Evolutionary conservation across 2,113 vertebrate genomes (phyloP).

Genomic region (Chaetodon auriga): DNA sequence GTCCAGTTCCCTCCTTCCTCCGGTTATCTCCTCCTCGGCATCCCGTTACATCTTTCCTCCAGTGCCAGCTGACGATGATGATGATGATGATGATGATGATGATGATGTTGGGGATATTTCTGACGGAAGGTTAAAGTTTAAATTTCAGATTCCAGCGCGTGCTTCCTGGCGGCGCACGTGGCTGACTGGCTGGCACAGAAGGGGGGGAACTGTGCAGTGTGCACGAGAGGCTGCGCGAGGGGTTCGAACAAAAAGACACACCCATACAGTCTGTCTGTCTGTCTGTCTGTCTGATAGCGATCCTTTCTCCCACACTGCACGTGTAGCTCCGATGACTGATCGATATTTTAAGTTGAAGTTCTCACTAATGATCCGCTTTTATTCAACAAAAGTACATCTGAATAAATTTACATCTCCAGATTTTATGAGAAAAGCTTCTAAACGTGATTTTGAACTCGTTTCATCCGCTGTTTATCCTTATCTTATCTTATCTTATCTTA

Average conservation of each 20-base stretch:
- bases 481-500: too few species aligned
- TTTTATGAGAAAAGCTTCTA: too few species aligned
- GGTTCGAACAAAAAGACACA: slow-evolving; percentile 52
- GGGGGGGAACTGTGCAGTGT: background rate
- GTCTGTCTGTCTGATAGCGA: background rate
- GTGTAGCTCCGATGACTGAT: too few species aligned
- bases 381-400: too few species aligned
- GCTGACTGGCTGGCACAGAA: slow-evolving; percentile 3
- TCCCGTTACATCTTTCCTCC: fast-evolving
- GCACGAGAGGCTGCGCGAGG: background rate
- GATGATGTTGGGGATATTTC: background rate
- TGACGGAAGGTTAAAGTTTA: slow-evolving; percentile 39
- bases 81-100: too few species aligned
- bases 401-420: too few species aligned
- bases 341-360: too few species aligned
- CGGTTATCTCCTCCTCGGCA: background rate
- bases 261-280: slow-evolving; percentile 38
- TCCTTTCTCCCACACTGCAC: background rate
- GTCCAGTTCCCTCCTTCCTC: background rate
- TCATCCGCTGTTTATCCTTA: too few species aligned
- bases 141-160: slow-evolving; percentile 38
- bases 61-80: background rate
- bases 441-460: too few species aligned
- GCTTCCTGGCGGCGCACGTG: slow-evolving; percentile 31
- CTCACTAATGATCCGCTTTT: too few species aligned